phyloP scores from a whole-genome alignment of 2,888 invertebrate genomes.

The Ormyrus nitidulus region DNA sequence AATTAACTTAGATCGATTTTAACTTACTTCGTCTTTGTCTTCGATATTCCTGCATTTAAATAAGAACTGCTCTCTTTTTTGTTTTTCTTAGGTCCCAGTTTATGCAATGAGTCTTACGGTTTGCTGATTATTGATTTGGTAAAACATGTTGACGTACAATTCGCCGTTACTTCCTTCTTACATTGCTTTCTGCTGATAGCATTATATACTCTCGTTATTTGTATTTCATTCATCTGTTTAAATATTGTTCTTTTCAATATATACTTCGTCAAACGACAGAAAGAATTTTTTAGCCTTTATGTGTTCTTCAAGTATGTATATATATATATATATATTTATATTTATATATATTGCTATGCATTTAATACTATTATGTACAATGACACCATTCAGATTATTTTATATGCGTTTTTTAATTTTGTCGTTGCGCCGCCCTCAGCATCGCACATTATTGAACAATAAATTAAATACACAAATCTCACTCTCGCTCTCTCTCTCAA shows the following conservation, averaged over 20 bases:
- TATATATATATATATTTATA: slow-evolving; percentile 42
- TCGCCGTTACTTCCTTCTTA: slow-evolving; percentile 21
- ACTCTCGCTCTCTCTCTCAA: slow-evolving; percentile 19
- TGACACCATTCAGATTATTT: slow-evolving; percentile 63
- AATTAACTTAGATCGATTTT: slow-evolving; percentile 30
- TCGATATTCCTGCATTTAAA: slow-evolving; percentile 15
- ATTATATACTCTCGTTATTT: slow-evolving; percentile 39
- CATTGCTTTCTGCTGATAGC: slow-evolving; percentile 20
- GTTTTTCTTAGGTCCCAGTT: slow-evolving; percentile 50
- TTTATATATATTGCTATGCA: slow-evolving; percentile 62
- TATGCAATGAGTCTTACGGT: slow-evolving; percentile 52
- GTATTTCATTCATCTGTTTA: slow-evolving; percentile 42
- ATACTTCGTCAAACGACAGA: slow-evolving; percentile 63
- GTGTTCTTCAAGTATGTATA: slow-evolving; percentile 33
- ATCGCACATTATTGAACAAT: slow-evolving; percentile 63
- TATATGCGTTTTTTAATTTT: slow-evolving; percentile 51
- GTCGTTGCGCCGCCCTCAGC: slow-evolving; percentile 40
- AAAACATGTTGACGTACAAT: slow-evolving; percentile 42
- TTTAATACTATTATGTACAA: slow-evolving; percentile 73
- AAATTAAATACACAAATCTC: slow-evolving; percentile 69
- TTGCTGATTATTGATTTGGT: slow-evolving; percentile 51
- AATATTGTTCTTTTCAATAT: slow-evolving; percentile 32
- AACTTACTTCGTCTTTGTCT: slow-evolving; percentile 19
- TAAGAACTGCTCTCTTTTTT: slow-evolving; percentile 18
- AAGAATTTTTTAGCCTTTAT: slow-evolving; percentile 58